Conservation (phyloP, 2,113 vertebrate genomes). For the Bambusicola thoracicus region DNA sequence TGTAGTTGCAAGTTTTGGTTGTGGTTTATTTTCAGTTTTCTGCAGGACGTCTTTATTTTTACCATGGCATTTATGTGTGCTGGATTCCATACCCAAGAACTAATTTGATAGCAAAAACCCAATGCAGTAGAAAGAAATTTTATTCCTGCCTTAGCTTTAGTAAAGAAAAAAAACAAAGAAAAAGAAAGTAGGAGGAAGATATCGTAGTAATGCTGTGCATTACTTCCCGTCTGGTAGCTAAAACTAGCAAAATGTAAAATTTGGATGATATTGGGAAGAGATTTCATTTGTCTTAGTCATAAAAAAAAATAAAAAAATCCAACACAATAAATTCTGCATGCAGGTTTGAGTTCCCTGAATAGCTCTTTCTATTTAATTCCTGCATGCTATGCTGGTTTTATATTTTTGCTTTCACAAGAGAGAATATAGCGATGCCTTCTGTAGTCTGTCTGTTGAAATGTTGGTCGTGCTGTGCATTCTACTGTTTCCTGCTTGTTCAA, state of each 20-base stretch:
- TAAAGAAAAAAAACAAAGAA: not conserved
- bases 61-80: not conserved
- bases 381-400: slow-evolving; percentile 19
- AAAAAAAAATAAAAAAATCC: not conserved
- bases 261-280: not conserved
- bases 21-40: not conserved
- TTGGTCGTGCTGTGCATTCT: not conserved
- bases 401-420: not conserved
- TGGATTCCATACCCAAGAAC: not conserved
- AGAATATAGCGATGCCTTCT: not conserved
- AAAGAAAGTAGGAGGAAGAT: accelerated
- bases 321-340: not conserved
- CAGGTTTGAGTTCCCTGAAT: slow-evolving; percentile 5
- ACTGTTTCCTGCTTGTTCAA: slow-evolving; percentile 27
- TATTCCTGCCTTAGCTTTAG: not conserved
- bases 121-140: not conserved
- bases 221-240: not conserved
- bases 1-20: not conserved
- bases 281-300: not conserved
- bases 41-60: not conserved
- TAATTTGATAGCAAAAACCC: not conserved
- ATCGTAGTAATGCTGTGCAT: not conserved
- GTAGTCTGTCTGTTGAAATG: not conserved
- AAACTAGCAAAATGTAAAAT: not conserved
- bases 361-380: not conserved